Base-by-base conservation (phyloP, 2,888 invertebrate genomes). In the Vanessa cardui region DNA sequence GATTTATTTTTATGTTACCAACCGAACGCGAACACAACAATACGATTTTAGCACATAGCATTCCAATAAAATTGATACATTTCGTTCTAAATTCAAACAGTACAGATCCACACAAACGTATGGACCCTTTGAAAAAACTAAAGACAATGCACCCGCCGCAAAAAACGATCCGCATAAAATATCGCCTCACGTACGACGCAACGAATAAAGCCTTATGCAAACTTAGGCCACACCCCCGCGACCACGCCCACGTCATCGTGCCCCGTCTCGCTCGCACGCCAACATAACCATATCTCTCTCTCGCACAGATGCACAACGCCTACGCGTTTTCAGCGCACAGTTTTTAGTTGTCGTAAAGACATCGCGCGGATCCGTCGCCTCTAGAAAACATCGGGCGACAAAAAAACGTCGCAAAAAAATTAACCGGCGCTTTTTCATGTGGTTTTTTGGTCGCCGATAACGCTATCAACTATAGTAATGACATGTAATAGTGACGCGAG, bases 341-440 rank as follows among this genome's bases (percentile, higher is more conserved):
- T 92, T 92, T 92, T 92, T 92, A 92, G 92, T 92, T 82, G 85
- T 78, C 81, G 80, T 77, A 83, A 88, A 87, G 90, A 84, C 90
- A 78, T 79, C 86, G 89, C 71, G 74, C 79, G 79, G 80, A 81
- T 80, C 77, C 80, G 87, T 82, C 88, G 89, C 82, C 79, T 82
- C 77, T 76, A 75, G 76, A 69, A 67, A 72, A 69, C 66, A 72
- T 66, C 74, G 66, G 39, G 26, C 78, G 73, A 31, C 18, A 80
- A 80, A 84, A 84, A 82, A 80, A 77, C 74, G 69, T 69, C 73
- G 73, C 76, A 72, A 76, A 82, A 81, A 80, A 79, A 54, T 16
- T 26, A 4, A 26, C 75, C 68, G 72, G 79, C 76, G 77, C 78
- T 64, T 60, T 77, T 77, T 76, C 75, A 75, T 49, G 54, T 64